Base-by-base conservation (phyloP, 2,888 invertebrate genomes). In the Dryobota labecula region DNA sequence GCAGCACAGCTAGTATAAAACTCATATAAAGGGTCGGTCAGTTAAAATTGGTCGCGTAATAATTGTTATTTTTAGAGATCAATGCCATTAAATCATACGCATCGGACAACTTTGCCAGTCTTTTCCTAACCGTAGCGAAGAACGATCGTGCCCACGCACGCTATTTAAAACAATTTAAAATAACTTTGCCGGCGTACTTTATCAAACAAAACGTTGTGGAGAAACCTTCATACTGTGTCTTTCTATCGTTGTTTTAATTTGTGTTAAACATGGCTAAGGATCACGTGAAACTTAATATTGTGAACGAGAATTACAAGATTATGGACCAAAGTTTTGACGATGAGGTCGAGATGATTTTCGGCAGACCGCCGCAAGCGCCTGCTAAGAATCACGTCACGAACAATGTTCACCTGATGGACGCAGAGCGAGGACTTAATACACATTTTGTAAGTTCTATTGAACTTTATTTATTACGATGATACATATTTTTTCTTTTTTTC, bases 311-410 rank as follows among this genome's bases (percentile, higher is more conserved):
- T 5, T 83, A 87, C 36, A 90, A 89, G 67, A 78, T 83, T 47
- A 47, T 74, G 3, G 76, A 75, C 13, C 83, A 76, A 62, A 67
- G 82, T 49, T 81, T 78, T 4, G 91, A 94, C 54, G 90, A 90
- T 33, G 91, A 90, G 9, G 83, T 95, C 0, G 93, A 93, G 58
- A 90, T 89, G 89, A 88, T 95, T 69, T 95, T 95, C 71, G 94
- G 94, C 1, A 91, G 81, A 13, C 91, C 93, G 9, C 20, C 71
- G 20, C 90, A 92, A 7, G 78, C 78, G 20, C 84, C 89, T 0
- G 86, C 88, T 8, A 90, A 89, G 51, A 76, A 74, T 9, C 79
- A 58, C 15, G 41, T 65, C 0, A 80, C 70, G n/a, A 87, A 87
- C 18, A 92, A 89, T 58, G 91, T 91, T 49, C 18, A 67, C 36